These are phyloP conservation scores for Neuroscelio doddi DNA, from an alignment of 2,888 invertebrate genomes.

Conservation along the genomic window DNA sequence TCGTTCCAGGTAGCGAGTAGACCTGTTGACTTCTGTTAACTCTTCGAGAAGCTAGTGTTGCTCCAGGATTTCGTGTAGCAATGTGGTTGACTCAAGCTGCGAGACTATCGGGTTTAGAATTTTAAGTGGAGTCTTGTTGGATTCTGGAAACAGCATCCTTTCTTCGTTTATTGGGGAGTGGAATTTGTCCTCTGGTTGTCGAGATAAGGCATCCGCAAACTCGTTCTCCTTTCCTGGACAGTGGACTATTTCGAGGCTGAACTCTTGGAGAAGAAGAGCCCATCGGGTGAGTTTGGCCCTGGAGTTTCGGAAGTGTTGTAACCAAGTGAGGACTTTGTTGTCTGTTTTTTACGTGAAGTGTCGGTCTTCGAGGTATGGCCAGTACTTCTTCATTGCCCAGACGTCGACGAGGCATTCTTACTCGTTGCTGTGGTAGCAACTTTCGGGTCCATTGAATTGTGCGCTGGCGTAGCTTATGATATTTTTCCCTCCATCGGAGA, in stretches of 20 bases:
- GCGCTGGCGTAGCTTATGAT: conserved; percentile 42
- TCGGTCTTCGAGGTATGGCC: conserved; percentile 42
- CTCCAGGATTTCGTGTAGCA: neutral
- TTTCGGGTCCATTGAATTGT: conserved; percentile 9
- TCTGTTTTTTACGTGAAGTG: conserved; percentile 45
- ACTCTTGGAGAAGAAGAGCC: conserved; percentile 41
- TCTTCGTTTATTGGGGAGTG: too few relatives aligned
- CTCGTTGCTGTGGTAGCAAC: conserved; percentile 16
- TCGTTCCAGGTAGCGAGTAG: too few relatives aligned
- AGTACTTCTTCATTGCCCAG: conserved; percentile 32
- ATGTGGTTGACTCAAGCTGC: neutral
- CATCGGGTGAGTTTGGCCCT: conserved; percentile 43
- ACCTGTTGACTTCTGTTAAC: too few relatives aligned
- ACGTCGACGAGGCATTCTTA: too few relatives aligned
- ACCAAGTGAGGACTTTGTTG: conserved; percentile 45
- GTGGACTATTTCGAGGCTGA: conserved; percentile 31
- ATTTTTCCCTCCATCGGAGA: neutral
- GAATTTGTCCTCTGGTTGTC: neutral
- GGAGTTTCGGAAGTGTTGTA: conserved; percentile 32
- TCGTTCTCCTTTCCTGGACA: conserved; percentile 32
- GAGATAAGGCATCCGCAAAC: conserved; percentile 12
- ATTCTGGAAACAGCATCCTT: too few relatives aligned
- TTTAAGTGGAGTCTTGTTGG: too few relatives aligned
- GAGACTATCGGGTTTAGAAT: too few relatives aligned
- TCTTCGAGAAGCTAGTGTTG: neutral